Percentiles rank a stretch among this genome's conserved stretches.
phyloP scores from a whole-genome alignment of 2,113 vertebrate genomes.

The Lepidothrix coronata region DNA sequence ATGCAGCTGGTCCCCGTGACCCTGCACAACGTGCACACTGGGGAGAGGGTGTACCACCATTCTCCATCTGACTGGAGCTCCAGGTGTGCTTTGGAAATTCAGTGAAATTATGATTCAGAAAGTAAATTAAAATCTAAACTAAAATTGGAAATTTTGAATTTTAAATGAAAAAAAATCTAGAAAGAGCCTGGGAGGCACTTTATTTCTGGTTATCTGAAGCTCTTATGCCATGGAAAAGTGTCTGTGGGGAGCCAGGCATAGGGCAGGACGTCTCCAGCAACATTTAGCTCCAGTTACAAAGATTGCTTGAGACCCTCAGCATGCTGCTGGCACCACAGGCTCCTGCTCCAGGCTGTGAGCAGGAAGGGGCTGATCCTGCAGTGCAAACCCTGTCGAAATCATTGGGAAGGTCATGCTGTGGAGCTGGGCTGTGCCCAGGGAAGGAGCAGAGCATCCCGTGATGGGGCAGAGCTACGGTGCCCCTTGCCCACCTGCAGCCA shows the following conservation, averaged over 20 bases:
- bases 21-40: rapidly evolving
- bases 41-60: neutral
- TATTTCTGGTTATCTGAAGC: neutral
- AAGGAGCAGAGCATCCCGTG: neutral
- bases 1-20: neutral
- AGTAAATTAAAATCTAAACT: neutral
- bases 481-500: neutral
- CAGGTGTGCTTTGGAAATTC: neutral
- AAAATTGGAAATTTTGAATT: neutral
- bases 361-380: neutral
- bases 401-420: rapidly evolving
- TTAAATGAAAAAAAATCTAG: neutral
- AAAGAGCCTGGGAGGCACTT: neutral
- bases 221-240: neutral
- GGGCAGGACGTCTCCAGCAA: neutral
- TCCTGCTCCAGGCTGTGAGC: neutral
- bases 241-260: neutral
- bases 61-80: rapidly evolving
- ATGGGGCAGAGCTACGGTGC: neutral
- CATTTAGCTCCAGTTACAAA: rapidly evolving
- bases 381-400: neutral
- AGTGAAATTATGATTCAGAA: neutral
- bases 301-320: neutral
- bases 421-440: neutral
- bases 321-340: neutral